Conservation (phyloP, 2,113 vertebrate species). For the Apteryx owenii region DNA sequence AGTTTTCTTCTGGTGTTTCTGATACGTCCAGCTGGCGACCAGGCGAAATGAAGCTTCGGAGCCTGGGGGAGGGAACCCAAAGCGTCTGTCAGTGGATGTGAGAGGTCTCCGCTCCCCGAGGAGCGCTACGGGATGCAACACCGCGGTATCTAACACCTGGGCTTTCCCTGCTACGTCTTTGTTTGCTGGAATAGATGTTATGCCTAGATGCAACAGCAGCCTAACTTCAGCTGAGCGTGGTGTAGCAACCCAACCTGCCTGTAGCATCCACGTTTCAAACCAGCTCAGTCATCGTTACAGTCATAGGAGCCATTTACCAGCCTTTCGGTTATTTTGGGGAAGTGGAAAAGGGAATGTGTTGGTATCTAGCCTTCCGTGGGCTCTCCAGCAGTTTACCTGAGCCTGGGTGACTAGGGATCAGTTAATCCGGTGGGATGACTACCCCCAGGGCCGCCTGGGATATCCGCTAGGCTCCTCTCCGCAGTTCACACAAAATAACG, state of each 20-base stretch:
- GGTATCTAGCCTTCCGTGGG: background rate
- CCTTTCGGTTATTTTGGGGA: background rate
- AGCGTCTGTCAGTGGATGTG: background rate
- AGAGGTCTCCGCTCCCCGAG: background rate
- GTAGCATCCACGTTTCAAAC: background rate
- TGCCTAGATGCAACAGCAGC: background rate
- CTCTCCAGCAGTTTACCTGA: background rate
- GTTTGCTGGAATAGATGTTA: background rate
- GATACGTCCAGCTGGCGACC: background rate
- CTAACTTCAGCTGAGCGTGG: background rate
- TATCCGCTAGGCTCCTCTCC: background rate
- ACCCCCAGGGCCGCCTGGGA: background rate
- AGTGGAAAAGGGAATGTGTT: background rate
- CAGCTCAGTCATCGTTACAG: background rate
- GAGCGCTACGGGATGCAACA: background rate
- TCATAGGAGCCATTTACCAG: background rate
- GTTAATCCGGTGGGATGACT: background rate
- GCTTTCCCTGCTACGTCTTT: background rate
- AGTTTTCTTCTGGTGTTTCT: background rate
- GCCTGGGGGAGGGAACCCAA: background rate
- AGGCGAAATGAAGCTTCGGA: background rate
- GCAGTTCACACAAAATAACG: background rate
- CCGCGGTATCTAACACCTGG: background rate
- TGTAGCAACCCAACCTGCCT: background rate
- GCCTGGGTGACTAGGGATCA: background rate